Conservation (phyloP, 1,140 invertebrate species). For the Lepidotrigona ventralis region DNA sequence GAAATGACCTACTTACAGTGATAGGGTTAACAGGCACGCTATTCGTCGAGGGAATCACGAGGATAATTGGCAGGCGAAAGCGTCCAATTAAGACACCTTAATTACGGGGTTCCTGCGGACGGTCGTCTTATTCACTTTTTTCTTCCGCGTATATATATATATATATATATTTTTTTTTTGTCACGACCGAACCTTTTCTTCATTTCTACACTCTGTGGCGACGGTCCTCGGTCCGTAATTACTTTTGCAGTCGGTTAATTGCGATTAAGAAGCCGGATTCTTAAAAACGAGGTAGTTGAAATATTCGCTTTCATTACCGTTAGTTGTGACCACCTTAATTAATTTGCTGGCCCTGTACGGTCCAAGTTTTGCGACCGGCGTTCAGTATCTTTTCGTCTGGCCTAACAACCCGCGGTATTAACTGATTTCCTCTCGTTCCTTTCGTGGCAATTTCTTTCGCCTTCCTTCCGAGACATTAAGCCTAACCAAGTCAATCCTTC, state of each 20-base stretch:
- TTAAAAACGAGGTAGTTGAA: slow-evolving; percentile 64
- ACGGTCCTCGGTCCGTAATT: slow-evolving; percentile 63
- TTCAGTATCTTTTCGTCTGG: slow-evolving; percentile 15
- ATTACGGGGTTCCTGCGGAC: slow-evolving; percentile 61
- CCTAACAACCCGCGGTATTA: slow-evolving; percentile 11
- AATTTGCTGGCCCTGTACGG: slow-evolving; percentile 54
- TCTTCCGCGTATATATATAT: no score
- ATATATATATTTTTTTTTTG: slow-evolving; percentile 33
- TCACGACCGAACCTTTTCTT: slow-evolving; percentile 62
- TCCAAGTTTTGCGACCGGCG: not conserved
- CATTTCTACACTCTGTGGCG: slow-evolving; percentile 62
- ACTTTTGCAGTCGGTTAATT: slow-evolving; percentile 69
- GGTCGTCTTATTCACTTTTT: slow-evolving; percentile 51
- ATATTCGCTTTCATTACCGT: slow-evolving; percentile 65
- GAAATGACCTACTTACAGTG: slow-evolving; percentile 42
- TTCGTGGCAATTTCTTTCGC: not conserved
- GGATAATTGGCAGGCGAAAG: slow-evolving; percentile 62
- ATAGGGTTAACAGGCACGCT: slow-evolving; percentile 35
- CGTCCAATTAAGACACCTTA: slow-evolving; percentile 71
- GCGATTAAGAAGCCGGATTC: slow-evolving; percentile 65
- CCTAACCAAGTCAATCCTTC: not conserved
- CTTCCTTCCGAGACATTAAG: not conserved
- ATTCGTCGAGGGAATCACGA: slow-evolving; percentile 34
- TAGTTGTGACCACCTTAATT: slow-evolving; percentile 64
- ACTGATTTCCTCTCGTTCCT: not conserved